Conservation (phyloP, 2,888 invertebrate genomes). For the Tethea ocularis region DNA sequence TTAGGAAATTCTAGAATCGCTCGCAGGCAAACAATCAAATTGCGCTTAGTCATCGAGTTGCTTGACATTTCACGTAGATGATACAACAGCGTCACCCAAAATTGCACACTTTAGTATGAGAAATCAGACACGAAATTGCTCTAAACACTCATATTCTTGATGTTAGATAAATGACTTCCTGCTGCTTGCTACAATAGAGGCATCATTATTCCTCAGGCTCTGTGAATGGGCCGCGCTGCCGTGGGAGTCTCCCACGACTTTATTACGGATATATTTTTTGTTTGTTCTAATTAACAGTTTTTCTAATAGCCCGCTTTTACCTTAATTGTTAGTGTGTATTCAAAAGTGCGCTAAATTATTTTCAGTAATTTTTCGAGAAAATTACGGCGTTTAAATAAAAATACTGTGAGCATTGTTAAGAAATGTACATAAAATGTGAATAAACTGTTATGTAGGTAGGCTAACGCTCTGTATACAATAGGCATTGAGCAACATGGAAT, state of each 20-base stretch:
- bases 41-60: conserved; percentile 42
- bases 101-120: conserved; percentile 79
- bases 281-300: conserved; percentile 82
- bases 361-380: conserved; percentile 28
- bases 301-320: conserved; percentile 80
- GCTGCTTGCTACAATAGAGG: conserved; percentile 76
- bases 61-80: conserved; percentile 41
- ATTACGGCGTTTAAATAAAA: background rate
- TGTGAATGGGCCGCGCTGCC: conserved; percentile 69
- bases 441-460: no score
- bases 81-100: conserved; percentile 56
- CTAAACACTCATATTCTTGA: conserved; percentile 83
- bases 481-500: no score
- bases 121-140: conserved; percentile 82
- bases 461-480: no score
- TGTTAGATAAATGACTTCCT: conserved; percentile 84
- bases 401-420: background rate
- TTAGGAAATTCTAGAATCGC: conserved; percentile 19
- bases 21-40: conserved; percentile 26
- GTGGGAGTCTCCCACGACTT: conserved; percentile 81
- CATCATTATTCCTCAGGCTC: conserved; percentile 75
- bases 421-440: no score
- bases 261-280: conserved; percentile 82
- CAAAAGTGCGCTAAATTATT: conserved; percentile 33
- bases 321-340: conserved; percentile 69